Conservation (phyloP, 2,888 invertebrate genomes). For the Tolmerus cingulatus region DNA sequence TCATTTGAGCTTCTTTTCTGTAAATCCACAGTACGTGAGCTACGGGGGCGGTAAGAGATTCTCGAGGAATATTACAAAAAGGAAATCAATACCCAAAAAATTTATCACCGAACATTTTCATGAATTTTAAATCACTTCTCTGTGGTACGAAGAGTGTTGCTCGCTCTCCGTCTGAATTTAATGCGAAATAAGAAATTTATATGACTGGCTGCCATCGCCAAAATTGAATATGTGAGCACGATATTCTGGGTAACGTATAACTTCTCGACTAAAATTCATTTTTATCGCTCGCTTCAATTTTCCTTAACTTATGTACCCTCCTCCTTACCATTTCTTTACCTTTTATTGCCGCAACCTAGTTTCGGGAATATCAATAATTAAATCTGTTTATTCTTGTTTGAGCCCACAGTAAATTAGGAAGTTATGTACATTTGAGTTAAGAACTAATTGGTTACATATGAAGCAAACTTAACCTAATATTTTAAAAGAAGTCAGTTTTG, state of each 20-base stretch:
- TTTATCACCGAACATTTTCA: slow-evolving; percentile 25
- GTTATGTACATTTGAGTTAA: background rate
- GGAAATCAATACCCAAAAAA: slow-evolving; percentile 9
- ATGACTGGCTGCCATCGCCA: background rate
- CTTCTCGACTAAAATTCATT: background rate
- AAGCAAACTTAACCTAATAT: background rate
- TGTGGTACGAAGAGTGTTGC: background rate
- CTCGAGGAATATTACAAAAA: slow-evolving; percentile 3
- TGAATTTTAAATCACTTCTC: slow-evolving; percentile 21
- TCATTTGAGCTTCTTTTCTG: background rate
- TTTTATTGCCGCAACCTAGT: background rate
- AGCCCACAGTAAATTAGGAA: background rate
- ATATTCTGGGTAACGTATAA: background rate
- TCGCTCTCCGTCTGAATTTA: background rate
- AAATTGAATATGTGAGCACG: background rate
- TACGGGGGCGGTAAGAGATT: background rate
- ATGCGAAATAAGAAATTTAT: background rate
- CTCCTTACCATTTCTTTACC: background rate
- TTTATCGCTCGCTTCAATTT: background rate
- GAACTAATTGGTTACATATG: background rate
- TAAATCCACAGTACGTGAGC: background rate
- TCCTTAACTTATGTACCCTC: background rate
- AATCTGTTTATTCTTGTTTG: background rate
- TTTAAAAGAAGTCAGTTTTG: background rate
- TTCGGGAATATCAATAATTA: background rate